Percentiles rank a stretch among this genome's conserved stretches.
phyloP scores from a whole-genome alignment of 1,140 invertebrate genomes.

The Drosophila tsacasi region DNA sequence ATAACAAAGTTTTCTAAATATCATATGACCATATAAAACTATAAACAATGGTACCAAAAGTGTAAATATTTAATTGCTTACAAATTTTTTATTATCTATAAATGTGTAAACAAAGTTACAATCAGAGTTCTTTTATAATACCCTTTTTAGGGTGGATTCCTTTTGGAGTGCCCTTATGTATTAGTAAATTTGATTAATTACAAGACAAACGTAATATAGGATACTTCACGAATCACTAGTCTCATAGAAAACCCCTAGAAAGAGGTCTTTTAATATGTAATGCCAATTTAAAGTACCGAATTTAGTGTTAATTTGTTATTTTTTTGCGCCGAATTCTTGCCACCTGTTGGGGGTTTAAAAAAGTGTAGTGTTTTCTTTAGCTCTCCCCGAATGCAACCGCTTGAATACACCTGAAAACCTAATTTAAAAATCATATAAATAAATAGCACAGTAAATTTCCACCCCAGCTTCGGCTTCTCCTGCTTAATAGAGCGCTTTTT shows the following conservation, averaged over 20 bases:
- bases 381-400: neutral
- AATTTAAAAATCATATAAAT: neutral
- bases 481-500: neutral
- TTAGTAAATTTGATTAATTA: neutral
- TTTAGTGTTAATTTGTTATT: neutral
- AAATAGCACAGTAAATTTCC: neutral
- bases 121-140: neutral
- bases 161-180: neutral
- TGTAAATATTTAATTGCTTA: neutral
- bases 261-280: neutral
- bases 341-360: neutral
- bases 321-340: no score
- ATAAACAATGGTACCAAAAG: neutral
- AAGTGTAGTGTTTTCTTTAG: neutral
- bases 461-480: neutral
- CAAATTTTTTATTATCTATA: neutral
- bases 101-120: neutral
- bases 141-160: neutral
- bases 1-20: neutral
- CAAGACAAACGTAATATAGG: neutral
- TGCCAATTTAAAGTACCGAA: neutral
- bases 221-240: neutral
- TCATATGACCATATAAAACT: neutral
- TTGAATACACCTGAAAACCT: neutral
- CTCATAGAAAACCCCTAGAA: neutral